These are phyloP conservation scores for Drosophila silvestris DNA, from an alignment of 2,888 invertebrate genomes.

Conservation along the genomic window DNA sequence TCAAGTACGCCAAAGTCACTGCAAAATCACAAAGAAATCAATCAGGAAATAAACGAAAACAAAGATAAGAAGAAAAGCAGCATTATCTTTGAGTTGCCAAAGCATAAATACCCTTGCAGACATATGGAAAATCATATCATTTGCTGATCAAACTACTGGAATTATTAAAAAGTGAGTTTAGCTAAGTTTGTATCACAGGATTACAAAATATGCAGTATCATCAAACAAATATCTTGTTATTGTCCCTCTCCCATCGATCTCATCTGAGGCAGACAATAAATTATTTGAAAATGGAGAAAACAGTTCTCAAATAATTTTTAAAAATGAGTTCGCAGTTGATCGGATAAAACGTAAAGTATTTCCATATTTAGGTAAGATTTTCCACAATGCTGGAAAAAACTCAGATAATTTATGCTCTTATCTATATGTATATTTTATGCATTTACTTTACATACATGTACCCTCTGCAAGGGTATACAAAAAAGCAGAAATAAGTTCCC, in stretches of 20 bases:
- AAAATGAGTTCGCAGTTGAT: background rate
- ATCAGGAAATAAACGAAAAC: slow-evolving; percentile 47
- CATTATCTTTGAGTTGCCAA: slow-evolving; percentile 6
- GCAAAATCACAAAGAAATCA: slow-evolving; percentile 78
- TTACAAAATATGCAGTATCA: background rate
- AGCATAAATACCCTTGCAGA: slow-evolving; percentile 2
- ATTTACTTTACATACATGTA: background rate
- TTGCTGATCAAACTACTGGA: background rate
- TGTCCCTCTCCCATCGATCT: background rate
- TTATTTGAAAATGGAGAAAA: background rate
- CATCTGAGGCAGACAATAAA: background rate
- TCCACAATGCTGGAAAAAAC: background rate
- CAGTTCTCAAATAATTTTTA: background rate
- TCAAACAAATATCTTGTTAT: background rate
- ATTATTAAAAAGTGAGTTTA: background rate
- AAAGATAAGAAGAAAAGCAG: slow-evolving; percentile 8
- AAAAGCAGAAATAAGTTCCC: slow-evolving; percentile 1
- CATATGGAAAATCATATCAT: background rate
- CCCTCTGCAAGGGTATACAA: slow-evolving; percentile 23
- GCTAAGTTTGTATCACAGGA: background rate
- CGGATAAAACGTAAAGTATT: background rate
- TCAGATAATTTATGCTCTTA: background rate
- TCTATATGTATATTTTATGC: background rate
- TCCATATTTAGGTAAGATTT: background rate
- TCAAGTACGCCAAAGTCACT: slow-evolving; percentile 75